Percentiles rank a stretch among this genome's conserved stretches.
Evolutionary conservation across 2,888 invertebrate genomes (phyloP).

Genomic region (Patella ulyssiponensis): DNA sequence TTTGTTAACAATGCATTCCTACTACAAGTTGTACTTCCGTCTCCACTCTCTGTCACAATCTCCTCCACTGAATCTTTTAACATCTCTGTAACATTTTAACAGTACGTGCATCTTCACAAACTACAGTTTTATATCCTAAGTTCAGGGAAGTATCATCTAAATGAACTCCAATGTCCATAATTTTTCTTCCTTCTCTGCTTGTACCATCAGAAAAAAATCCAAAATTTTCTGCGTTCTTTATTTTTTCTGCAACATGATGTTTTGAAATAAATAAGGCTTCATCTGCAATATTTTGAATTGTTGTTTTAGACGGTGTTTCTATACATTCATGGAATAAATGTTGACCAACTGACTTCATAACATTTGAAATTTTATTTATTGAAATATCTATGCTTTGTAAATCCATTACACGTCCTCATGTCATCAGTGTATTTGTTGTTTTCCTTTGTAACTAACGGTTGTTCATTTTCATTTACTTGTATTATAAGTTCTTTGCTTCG

Average conservation of each 20-base stretch:
- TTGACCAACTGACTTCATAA: too few species aligned
- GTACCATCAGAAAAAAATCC: constrained; percentile 12
- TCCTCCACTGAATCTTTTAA: too few species aligned
- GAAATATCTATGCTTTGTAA: too few species aligned
- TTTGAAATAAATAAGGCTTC: constrained; percentile 5
- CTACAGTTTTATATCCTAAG: constrained; percentile 7
- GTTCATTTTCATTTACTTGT: too few species aligned
- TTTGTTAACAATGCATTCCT: too few species aligned
- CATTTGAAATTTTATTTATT: too few species aligned
- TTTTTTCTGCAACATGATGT: background rate
- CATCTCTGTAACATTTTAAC: background rate
- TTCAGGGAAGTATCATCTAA: background rate
- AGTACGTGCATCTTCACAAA: constrained; percentile 1
- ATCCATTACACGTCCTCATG: too few species aligned
- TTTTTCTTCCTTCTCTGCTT: constrained; percentile 2
- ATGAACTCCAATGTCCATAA: background rate
- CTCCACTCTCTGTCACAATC: too few species aligned
- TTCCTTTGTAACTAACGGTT: too few species aligned
- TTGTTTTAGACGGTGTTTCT: background rate
- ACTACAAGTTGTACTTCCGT: too few species aligned
- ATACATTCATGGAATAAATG: background rate
- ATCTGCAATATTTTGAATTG: constrained; percentile 14
- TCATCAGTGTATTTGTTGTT: too few species aligned
- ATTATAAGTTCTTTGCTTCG: too few species aligned
- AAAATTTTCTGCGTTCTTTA: background rate